phyloP scores from a whole-genome alignment of 2,797 vertebrate genomes.

The Xenops minutus region DNA sequence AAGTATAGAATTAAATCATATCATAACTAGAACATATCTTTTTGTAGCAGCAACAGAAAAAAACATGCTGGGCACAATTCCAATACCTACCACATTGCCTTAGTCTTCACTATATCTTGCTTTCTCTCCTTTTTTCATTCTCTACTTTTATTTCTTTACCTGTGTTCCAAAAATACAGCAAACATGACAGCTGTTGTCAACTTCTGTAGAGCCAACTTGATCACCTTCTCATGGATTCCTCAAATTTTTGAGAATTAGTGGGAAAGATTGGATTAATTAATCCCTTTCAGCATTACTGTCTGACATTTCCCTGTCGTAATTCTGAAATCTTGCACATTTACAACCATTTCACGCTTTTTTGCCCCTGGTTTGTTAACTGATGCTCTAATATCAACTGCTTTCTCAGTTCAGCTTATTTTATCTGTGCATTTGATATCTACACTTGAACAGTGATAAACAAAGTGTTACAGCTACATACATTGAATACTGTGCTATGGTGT shows the following conservation, averaged over 20 bases:
- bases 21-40: neutral
- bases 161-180: neutral
- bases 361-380: neutral
- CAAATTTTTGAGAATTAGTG: neutral
- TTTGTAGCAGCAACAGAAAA: neutral
- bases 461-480: neutral
- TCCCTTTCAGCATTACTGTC: neutral
- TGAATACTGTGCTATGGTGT: neutral
- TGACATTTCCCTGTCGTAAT: neutral
- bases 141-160: neutral
- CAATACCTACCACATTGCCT: neutral
- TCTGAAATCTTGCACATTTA: neutral
- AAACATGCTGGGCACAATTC: neutral
- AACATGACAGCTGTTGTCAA: neutral
- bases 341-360: neutral
- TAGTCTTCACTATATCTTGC: neutral
- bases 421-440: neutral
- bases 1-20: neutral
- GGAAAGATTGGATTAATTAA: neutral
- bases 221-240: neutral
- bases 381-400: neutral
- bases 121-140: neutral
- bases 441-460: neutral
- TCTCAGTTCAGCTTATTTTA: neutral
- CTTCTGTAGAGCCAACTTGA: neutral